Evolutionary conservation across 2,888 invertebrate species (phyloP).

Genomic region (Torymus texanus): DNA sequence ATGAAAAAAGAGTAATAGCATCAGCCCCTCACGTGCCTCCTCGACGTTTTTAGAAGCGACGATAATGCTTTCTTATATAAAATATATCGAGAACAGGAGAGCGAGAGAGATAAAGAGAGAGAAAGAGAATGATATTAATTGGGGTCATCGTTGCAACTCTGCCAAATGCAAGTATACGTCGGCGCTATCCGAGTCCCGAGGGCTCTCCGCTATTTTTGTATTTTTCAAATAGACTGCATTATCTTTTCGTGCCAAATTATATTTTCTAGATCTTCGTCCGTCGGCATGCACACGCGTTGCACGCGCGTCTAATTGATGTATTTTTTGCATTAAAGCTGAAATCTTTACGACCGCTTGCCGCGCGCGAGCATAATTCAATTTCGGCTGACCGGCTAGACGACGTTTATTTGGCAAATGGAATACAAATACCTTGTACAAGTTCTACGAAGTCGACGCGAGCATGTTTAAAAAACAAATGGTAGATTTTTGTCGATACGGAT

Average conservation of each 20-base stretch:
- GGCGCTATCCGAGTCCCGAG: background rate
- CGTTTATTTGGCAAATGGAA: background rate
- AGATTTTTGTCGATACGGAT: too few species aligned
- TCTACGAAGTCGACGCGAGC: too few species aligned
- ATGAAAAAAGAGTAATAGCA: too few species aligned
- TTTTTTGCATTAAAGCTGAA: slow-evolving; percentile 38
- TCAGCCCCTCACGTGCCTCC: too few species aligned
- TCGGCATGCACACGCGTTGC: background rate
- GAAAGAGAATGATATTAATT: slow-evolving; percentile 2
- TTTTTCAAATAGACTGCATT: slow-evolving; percentile 16
- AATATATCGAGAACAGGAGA: background rate
- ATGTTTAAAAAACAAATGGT: too few species aligned
- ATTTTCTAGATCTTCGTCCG: background rate
- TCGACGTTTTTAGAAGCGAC: too few species aligned
- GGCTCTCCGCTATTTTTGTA: slow-evolving; percentile 11
- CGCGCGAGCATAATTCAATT: slow-evolving; percentile 15
- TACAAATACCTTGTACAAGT: background rate
- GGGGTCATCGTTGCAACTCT: background rate
- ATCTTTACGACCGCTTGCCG: slow-evolving; percentile 7
- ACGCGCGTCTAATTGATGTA: slow-evolving; percentile 3
- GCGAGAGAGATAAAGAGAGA: background rate
- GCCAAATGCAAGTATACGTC: slow-evolving; percentile 30
- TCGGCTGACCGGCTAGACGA: slow-evolving; percentile 2
- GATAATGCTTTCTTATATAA: too few species aligned
- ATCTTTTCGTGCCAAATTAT: slow-evolving; percentile 35